Percentiles rank a stretch among this genome's conserved stretches.
These are phyloP conservation scores for Toxotes jaculatrix DNA, from an alignment of 2,113 vertebrate species.

Conservation along the genomic window DNA sequence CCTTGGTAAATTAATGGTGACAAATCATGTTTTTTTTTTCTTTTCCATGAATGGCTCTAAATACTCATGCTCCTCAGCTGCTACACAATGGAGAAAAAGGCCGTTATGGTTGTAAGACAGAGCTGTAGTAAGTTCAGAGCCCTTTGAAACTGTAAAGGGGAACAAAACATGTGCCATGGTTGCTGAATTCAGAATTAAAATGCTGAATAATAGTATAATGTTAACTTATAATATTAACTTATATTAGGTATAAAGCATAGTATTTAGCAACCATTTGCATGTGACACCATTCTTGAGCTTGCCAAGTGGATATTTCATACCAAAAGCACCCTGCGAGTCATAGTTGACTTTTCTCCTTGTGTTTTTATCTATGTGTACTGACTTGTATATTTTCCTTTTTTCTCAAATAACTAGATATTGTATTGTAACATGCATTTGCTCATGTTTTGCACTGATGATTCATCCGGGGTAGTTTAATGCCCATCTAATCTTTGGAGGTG, in stretches of 20 bases:
- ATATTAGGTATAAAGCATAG: neutral
- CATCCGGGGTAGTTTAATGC: neutral
- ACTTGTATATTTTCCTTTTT: neutral
- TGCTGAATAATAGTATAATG: no score
- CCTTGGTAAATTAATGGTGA: constrained; percentile 18
- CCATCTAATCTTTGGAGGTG: neutral
- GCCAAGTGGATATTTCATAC: neutral
- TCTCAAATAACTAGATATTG: neutral
- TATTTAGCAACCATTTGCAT: neutral
- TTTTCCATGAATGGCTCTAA: neutral
- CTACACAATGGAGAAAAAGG: neutral
- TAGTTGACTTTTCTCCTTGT: neutral
- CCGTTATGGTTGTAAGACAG: neutral
- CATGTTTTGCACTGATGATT: neutral
- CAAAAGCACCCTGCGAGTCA: neutral
- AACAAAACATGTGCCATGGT: neutral
- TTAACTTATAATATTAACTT: neutral
- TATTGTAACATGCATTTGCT: neutral
- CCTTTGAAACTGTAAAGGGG: neutral
- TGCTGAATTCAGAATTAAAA: neutral
- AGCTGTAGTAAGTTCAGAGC: neutral
- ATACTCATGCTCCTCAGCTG: neutral
- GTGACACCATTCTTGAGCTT: neutral
- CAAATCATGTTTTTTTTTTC: neutral
- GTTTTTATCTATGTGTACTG: neutral